Conservation (phyloP, 2,888 invertebrate species). For the Lasioglossum morio region DNA sequence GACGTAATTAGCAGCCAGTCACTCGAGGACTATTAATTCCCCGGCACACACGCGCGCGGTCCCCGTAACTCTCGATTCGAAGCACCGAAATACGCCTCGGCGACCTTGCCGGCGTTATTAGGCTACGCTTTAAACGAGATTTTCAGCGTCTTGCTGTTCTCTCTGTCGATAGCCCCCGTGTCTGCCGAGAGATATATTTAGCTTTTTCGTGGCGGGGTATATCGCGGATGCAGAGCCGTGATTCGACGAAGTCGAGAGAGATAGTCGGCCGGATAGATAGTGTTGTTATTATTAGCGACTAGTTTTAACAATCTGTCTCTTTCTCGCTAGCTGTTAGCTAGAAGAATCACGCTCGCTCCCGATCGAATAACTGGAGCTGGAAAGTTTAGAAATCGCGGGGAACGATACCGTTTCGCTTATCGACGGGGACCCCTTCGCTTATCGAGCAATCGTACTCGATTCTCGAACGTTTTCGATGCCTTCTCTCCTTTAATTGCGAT, state of each 20-base stretch:
- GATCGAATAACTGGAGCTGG: background rate
- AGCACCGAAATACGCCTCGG: constrained; percentile 63
- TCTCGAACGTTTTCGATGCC: background rate
- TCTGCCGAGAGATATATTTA: constrained; percentile 75
- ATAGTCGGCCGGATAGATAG: constrained; percentile 31
- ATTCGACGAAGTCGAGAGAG: constrained; percentile 25
- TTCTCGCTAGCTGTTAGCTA: background rate
- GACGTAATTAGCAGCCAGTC: constrained; percentile 22
- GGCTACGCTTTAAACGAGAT: constrained; percentile 66
- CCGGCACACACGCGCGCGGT: constrained; percentile 14
- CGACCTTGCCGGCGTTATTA: constrained; percentile 69
- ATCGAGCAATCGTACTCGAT: background rate
- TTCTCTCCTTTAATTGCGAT: background rate
- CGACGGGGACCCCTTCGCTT: background rate
- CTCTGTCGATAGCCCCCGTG: constrained; percentile 65
- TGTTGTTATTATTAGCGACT: constrained; percentile 12
- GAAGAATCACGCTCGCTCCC: background rate
- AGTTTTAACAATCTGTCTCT: background rate
- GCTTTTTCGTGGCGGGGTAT: constrained; percentile 67
- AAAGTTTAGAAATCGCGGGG: constrained; percentile 4
- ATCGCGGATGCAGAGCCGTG: constrained; percentile 65
- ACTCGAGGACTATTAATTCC: constrained; percentile 36
- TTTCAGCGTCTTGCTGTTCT: constrained; percentile 57
- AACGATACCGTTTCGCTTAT: constrained; percentile 4
- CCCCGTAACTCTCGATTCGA: constrained; percentile 52